A percentile compares a stretch with the other conserved stretches of the same genome.
These are phyloP conservation scores for Archivesica marissinica DNA, from an alignment of 1,140 invertebrate species.

Conservation along the genomic window DNA sequence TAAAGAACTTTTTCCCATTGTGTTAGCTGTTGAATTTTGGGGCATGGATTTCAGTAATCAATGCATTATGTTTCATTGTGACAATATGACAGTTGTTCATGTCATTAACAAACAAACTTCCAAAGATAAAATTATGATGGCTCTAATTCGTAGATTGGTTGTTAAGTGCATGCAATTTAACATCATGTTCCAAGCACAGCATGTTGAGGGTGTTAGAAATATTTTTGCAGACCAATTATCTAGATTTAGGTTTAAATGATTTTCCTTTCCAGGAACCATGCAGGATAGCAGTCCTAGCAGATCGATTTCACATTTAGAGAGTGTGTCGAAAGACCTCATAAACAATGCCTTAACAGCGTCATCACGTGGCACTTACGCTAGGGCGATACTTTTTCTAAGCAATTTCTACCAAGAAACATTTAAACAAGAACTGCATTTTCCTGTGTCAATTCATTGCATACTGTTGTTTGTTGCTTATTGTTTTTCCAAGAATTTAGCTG, in stretches of 20 bases:
- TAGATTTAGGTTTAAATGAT: no score
- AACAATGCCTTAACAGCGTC: background rate
- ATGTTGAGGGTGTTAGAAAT: slow-evolving; percentile 47
- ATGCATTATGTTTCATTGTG: slow-evolving; percentile 31
- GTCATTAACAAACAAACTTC: slow-evolving; percentile 59
- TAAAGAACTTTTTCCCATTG: slow-evolving; percentile 35
- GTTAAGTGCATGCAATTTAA: slow-evolving; percentile 42
- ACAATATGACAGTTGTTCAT: slow-evolving; percentile 58
- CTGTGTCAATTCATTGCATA: background rate
- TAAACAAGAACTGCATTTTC: background rate
- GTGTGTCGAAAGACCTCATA: background rate
- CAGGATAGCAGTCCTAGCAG: slow-evolving; percentile 1
- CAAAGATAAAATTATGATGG: slow-evolving; percentile 45
- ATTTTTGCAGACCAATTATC: background rate
- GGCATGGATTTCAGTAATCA: slow-evolving; percentile 1
- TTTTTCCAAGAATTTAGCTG: background rate
- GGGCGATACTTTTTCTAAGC: background rate
- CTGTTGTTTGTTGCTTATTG: slow-evolving; percentile 21
- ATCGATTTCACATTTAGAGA: background rate
- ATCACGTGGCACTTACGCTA: slow-evolving; percentile 6
- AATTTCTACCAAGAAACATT: background rate
- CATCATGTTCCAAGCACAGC: slow-evolving; percentile 44
- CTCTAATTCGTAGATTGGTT: slow-evolving; percentile 47
- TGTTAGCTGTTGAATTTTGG: slow-evolving; percentile 21
- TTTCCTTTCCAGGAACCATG: slow-evolving; percentile 1